Evolutionary conservation across 2,797 vertebrate genomes (phyloP).

Genomic region (Trachurus trachurus): DNA sequence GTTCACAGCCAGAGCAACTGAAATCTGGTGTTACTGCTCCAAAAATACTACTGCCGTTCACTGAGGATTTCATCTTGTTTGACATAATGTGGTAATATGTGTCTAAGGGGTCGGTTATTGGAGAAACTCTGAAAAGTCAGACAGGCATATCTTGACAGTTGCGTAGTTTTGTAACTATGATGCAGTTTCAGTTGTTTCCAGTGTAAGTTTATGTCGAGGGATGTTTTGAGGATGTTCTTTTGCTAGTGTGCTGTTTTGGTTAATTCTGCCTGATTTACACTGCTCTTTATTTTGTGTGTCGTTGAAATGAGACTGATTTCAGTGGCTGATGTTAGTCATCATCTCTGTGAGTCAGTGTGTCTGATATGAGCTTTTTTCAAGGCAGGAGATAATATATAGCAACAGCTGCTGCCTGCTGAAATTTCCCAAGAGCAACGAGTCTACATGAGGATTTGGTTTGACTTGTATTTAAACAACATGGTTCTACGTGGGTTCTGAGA

Average conservation of each 20-base stretch:
- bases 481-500: neutral
- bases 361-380: constrained; percentile 15
- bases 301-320: neutral
- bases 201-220: neutral
- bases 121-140: no score
- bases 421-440: neutral
- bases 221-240: neutral
- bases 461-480: constrained; percentile 3
- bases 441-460: constrained; percentile 24
- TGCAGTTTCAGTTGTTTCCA: neutral
- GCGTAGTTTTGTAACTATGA: neutral
- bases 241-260: neutral
- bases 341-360: neutral
- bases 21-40: neutral
- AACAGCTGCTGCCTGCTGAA: constrained; percentile 15
- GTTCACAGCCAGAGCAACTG: neutral
- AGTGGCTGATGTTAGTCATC: neutral
- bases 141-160: neutral
- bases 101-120: neutral
- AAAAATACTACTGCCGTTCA: neutral
- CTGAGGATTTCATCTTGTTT: neutral
- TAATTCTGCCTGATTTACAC: neutral
- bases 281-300: neutral
- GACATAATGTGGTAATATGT: neutral
- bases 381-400: constrained; percentile 3